Percentiles rank a stretch among this genome's conserved stretches.
phyloP scores from a whole-genome alignment of 2,797 vertebrate genomes.

The Gymnocypris eckloni region DNA sequence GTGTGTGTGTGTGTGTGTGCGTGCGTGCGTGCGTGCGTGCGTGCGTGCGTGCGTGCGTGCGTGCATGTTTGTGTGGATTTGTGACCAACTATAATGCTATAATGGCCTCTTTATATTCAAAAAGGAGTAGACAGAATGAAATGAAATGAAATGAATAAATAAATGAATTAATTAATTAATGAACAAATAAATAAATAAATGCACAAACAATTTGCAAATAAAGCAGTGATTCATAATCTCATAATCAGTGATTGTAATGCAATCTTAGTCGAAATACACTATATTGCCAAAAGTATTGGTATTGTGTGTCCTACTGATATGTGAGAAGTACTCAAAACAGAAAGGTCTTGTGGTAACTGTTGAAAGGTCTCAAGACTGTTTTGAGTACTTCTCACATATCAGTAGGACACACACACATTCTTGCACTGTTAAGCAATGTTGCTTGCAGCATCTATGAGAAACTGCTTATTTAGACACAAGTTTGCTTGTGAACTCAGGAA shows the following conservation, averaged over 20 bases:
- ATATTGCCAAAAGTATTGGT: no score
- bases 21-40: no score
- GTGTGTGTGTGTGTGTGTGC: no score
- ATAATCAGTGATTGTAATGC: background rate
- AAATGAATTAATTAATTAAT: no score
- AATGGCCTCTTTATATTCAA: background rate
- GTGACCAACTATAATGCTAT: background rate
- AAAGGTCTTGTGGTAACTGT: no score
- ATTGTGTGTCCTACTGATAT: no score
- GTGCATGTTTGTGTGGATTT: background rate
- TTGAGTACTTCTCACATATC: background rate
- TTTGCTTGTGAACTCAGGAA: constrained; percentile 43
- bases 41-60: no score
- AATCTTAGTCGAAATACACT: background rate
- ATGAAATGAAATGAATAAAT: no score
- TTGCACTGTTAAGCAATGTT: constrained; percentile 42
- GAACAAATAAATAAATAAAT: no score
- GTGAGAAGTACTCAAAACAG: no score
- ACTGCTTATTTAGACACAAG: constrained; percentile 52
- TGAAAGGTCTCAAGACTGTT: background rate
- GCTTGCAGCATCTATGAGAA: constrained; percentile 47
- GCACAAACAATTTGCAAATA: background rate
- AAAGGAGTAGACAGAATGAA: background rate
- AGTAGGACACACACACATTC: constrained; percentile 32
- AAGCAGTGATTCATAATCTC: background rate